Evolutionary conservation across 2,888 invertebrate species (phyloP).

Genomic region (Junonia oenone): DNA sequence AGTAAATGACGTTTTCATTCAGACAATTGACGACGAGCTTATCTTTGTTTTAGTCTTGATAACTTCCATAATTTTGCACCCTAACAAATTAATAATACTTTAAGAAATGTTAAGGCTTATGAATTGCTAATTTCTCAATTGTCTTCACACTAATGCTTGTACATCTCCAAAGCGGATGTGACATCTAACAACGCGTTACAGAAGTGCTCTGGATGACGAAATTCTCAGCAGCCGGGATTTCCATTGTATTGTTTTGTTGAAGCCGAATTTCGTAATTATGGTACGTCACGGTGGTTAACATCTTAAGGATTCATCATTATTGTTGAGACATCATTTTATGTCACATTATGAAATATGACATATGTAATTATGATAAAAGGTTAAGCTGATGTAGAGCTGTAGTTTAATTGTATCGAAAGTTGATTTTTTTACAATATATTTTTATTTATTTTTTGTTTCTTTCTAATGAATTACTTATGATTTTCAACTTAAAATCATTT

Average conservation of each 20-base stretch:
- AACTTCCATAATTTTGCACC: no score
- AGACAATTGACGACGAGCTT: background rate
- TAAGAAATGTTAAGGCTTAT: background rate
- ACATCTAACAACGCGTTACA: slow-evolving; percentile 34
- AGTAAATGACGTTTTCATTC: background rate
- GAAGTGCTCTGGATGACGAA: slow-evolving; percentile 43
- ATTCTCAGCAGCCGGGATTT: slow-evolving; percentile 47
- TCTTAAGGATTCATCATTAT: slow-evolving; percentile 44
- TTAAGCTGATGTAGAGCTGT: no score
- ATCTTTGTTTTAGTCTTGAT: no score
- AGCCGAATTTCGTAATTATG: slow-evolving; percentile 53
- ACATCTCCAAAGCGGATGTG: slow-evolving; percentile 37
- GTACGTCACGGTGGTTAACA: slow-evolving; percentile 41
- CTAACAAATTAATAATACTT: background rate
- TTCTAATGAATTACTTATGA: no score
- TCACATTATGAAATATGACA: background rate
- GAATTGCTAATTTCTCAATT: background rate
- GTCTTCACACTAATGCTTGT: background rate
- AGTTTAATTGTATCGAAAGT: no score
- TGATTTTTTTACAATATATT: no score
- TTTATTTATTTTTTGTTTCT: no score
- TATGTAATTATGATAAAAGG: no score
- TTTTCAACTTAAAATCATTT: no score
- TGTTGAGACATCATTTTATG: slow-evolving; percentile 1
- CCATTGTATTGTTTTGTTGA: slow-evolving; percentile 60